Base-by-base conservation (phyloP, 2,888 invertebrate species). In the Aplocera efformata region DNA sequence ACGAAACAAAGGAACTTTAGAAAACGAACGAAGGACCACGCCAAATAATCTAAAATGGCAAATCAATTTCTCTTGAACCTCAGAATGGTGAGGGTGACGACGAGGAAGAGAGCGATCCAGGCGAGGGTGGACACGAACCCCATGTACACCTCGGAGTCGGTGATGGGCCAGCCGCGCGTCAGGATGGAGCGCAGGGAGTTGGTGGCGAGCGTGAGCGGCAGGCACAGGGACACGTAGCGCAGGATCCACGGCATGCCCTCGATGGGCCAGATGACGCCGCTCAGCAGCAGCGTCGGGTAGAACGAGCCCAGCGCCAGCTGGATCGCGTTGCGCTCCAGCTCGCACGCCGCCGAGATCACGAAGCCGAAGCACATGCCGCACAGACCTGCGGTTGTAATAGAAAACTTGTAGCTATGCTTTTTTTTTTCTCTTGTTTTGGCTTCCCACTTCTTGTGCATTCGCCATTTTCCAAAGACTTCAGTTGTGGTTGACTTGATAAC, bases 351-450 rank as follows among this genome's bases (percentile, higher is more conserved):
- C 0, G 97, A 97, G 62, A 98, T 97, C 30, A 98, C 94, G 80
- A 98, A 96, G 42, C 98, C 98, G 84, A 97, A 96, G 70, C 97
- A 96, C 98, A 98, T 98, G 58, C 98, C 98, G 76, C 97, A 97
- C 24, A 97, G 91, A 53, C 94, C 89, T 89, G 74, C n/a, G 2
- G 25, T 22, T 6, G 1, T 26, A 21, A 10, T 24, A 10, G 8
- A 21, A 10, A n/a, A 22, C 1, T n/a, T n/a, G n/a, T n/a, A 32
- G 35, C 11, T 10, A 8, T 28, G n/a, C 2, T 10, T 7, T n/a
- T n/a, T n/a, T n/a, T n/a, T n/a, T n/a, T n/a, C n/a, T n/a, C n/a
- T n/a, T n/a, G n/a, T n/a, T n/a, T n/a, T n/a, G n/a, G n/a, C n/a
- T n/a, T n/a, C n/a, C n/a, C n/a, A n/a, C n/a, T n/a, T n/a, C n/a